These are phyloP conservation scores for Phaethornis superciliosus DNA, from an alignment of 2,113 vertebrate species.

Conservation along the genomic window DNA sequence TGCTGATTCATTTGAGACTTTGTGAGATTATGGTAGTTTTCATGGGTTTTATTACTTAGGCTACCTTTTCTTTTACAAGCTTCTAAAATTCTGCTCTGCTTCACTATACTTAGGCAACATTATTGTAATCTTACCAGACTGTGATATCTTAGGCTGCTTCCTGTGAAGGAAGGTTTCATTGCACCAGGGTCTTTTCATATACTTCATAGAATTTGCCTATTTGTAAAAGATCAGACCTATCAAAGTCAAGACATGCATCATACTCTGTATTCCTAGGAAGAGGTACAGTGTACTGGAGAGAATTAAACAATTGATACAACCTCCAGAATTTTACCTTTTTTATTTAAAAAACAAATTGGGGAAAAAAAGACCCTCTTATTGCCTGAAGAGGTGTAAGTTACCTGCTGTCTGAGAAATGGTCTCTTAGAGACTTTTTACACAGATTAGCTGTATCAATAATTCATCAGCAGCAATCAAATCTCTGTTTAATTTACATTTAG, in stretches of 20 bases:
- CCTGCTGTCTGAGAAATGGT: neutral
- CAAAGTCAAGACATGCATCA: neutral
- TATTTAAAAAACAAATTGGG: neutral
- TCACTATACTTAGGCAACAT: neutral
- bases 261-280: neutral
- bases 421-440: neutral
- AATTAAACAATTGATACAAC: neutral
- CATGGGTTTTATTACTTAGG: neutral
- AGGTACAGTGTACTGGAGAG: neutral
- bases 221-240: neutral
- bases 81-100: neutral
- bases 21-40: neutral
- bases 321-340: neutral
- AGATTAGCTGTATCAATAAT: neutral
- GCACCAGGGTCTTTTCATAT: neutral
- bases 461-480: neutral
- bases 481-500: conserved; percentile 66
- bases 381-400: neutral
- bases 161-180: neutral
- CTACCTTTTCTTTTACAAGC: neutral
- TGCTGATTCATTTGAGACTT: neutral
- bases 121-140: neutral
- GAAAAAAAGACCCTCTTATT: rapidly evolving
- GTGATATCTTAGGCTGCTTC: neutral
- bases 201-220: neutral